Evolutionary conservation across 2,797 vertebrate species (phyloP), one percentile per base, ranked within the genome.

Genomic region (Poeciliopsis gracilis): DNA sequence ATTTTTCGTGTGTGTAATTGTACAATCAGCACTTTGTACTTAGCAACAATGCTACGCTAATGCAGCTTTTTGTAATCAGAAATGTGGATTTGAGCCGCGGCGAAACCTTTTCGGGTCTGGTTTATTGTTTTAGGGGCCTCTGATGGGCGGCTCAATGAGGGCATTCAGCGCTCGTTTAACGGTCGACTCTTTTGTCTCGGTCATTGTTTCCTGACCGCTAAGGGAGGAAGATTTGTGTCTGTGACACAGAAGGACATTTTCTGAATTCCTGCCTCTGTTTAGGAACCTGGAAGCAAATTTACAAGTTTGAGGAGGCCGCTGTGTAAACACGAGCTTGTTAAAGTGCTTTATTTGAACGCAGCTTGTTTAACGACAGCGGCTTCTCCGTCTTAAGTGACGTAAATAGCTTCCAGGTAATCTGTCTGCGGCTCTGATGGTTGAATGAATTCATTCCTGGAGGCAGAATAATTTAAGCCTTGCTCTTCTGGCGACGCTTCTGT

Each of bases 241-340:
- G 33, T 11, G 10, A 77, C 43, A 49, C 66, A 69, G 55, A 61
- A 0, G 25, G 33, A 55, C 0, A 87, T 87, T 84, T 83, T 83
- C 57, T 25, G 61, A 82, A 88, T 90, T 93, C 73, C 87, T 82
- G 33, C 41, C 57, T 73, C 8, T 38, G 51, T 81, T 69, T 72
- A 78, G 45, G 12, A 86, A 71, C 30, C 73, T 45, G 5, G 59
- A 82, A 86, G 72, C 78, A 67, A 67, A 57, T 23, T 10, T 46
- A 55, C 43, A 55, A 83, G 33, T 77, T 82, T 41, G 1, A 69
- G 28, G 0, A 67, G 43, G 36, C 41, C 0, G 25, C 75, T 36
- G 73, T 51, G 76, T 11, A n/a, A 83, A 85, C 28, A 70, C 47
- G 45, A 28, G 0, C 41, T 51, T 33, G 72, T 67, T 77, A 20